Conservation (phyloP, 2,797 vertebrate species). For the Mormyrus hasselquistii region DNA sequence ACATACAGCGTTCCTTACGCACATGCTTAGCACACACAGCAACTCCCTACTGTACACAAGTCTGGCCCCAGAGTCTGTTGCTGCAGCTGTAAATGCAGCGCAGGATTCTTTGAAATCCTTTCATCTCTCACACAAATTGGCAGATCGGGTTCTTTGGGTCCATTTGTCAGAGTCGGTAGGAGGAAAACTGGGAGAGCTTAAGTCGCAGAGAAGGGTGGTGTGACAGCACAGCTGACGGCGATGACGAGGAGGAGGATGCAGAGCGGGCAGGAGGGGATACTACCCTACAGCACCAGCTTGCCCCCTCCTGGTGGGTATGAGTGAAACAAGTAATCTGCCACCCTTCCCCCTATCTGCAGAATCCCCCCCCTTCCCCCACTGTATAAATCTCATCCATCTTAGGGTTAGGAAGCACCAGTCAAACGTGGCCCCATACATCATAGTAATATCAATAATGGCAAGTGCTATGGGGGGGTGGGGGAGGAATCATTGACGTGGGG, state of each 20-base stretch:
- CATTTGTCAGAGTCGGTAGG: background rate
- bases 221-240: background rate
- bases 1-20: background rate
- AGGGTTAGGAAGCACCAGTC: conserved; percentile 37
- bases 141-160: background rate
- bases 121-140: background rate
- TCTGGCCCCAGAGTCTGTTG: background rate
- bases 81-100: background rate
- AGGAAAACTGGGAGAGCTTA: background rate
- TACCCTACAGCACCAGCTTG: background rate
- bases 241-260: background rate
- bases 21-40: background rate
- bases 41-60: background rate
- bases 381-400: conserved; percentile 54
- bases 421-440: conserved; percentile 53
- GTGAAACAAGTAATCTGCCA: background rate
- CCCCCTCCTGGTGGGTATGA: background rate
- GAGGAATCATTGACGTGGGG: conserved; percentile 43
- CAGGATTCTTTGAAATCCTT: background rate
- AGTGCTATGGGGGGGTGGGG: conserved; percentile 44
- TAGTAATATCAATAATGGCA: conserved; percentile 59
- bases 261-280: background rate
- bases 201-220: background rate
- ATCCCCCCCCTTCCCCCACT: conserved; percentile 37
- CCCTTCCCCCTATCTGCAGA: conserved; percentile 13